Conservation (phyloP, 2,888 invertebrate genomes). For the Phorcus lineatus region DNA sequence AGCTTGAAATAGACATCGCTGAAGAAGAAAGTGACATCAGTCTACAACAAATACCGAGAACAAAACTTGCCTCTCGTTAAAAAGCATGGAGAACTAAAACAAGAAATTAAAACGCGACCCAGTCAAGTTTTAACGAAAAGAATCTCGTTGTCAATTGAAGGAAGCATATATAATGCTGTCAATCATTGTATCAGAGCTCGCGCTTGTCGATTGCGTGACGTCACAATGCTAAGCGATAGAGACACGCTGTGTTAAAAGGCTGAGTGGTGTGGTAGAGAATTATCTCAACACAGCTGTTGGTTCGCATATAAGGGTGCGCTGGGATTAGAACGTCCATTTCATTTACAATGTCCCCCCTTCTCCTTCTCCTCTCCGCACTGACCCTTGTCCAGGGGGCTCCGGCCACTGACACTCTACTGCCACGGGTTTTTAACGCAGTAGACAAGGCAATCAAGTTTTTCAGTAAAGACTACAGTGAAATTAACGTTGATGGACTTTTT, state of each 20-base stretch:
- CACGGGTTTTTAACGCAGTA: conserved; percentile 41
- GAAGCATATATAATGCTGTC: not conserved
- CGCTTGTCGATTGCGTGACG: not conserved
- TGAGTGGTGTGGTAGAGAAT: not conserved
- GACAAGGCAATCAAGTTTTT: conserved; percentile 53
- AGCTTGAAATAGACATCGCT: not conserved
- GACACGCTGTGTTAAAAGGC: not conserved
- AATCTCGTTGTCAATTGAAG: not conserved
- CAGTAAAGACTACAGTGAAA: conserved; percentile 54
- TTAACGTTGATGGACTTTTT: conserved; percentile 66
- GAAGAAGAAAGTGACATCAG: not conserved
- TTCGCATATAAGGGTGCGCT: not conserved
- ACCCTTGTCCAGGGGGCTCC: conserved; percentile 5
- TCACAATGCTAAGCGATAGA: not conserved
- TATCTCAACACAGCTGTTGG: not conserved
- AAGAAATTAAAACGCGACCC: not conserved
- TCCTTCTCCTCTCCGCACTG: not conserved
- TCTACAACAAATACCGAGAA: not conserved
- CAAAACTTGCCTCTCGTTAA: too few relatives aligned
- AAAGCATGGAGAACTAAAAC: not conserved
- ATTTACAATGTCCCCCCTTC: not conserved
- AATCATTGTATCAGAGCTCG: not conserved
- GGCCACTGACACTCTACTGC: conserved; percentile 26
- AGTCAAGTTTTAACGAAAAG: not conserved
- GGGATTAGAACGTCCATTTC: not conserved